Percentiles rank a stretch among this genome's conserved stretches.
These are phyloP conservation scores for Nymphicus hollandicus DNA, from an alignment of 2,113 vertebrate species.

Conservation along the genomic window DNA sequence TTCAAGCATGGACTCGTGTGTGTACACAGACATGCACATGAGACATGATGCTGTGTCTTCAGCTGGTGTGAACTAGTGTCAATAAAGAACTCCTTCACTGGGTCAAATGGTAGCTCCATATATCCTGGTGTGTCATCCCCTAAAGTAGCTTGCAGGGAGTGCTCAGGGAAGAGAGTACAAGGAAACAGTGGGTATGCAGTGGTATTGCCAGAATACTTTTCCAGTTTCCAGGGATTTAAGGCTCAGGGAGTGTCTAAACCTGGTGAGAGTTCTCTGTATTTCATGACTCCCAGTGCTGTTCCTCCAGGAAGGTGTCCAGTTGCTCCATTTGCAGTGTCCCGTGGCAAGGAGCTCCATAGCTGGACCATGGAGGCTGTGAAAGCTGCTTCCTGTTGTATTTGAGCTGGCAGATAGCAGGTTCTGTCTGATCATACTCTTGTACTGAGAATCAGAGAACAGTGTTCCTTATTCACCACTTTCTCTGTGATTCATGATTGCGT, in stretches of 20 bases:
- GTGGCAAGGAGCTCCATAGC: background rate
- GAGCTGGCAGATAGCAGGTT: background rate
- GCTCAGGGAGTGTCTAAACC: background rate
- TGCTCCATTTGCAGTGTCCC: background rate
- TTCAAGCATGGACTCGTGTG: background rate
- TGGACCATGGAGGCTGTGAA: background rate
- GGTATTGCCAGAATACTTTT: background rate
- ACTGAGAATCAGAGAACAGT: background rate
- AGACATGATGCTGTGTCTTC: fast-evolving
- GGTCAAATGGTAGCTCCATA: background rate
- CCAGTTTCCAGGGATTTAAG: background rate
- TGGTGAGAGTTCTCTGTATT: background rate
- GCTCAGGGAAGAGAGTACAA: background rate
- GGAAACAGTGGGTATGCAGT: background rate
- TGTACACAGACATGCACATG: fast-evolving
- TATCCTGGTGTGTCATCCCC: background rate
- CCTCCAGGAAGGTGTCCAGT: background rate
- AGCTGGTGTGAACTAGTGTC: background rate
- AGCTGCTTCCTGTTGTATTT: background rate
- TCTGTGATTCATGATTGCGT: background rate
- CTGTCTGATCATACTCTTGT: background rate
- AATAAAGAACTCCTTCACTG: background rate
- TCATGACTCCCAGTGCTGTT: background rate
- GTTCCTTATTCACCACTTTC: background rate
- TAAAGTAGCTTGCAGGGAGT: background rate